Base-by-base conservation (phyloP, 1,140 invertebrate genomes). In the Heliconius himera region DNA sequence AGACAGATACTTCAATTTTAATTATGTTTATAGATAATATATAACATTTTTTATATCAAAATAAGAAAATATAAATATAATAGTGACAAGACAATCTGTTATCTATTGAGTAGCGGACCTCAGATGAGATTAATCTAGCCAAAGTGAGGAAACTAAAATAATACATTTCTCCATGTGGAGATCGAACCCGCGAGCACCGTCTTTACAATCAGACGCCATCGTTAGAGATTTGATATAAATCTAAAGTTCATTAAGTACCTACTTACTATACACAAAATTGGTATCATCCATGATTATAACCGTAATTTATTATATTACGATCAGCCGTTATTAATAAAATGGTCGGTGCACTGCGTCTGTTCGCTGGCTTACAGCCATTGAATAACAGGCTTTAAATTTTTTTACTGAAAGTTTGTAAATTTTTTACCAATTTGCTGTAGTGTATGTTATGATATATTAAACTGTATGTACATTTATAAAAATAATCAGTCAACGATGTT, bases 341-440 rank as follows among this genome's bases (percentile, higher is more conserved):
- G 60, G 26, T 29, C 5, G 22, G 22, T 66, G 13, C 60, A 29
- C 26, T 66, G 60, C 60, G 26, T 66, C 60, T 66, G 26, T 66
- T 29, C 60, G 60, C 54, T 56, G n/a, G 54, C n/a, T 66, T 66
- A 66, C 60, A 66, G 60, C 60, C 22, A 66, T 29, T 66, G 60
- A 66, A 29, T 29, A 66, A 66, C n/a, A 66, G 13, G 60, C 60
- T 66, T 66, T 66, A 66, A 66, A 18, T 26, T 66, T 29, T 66
- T 26, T 66, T 26, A 66, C 60, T 26, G 9, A 66, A 29, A 66
- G 26, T 66, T 66, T 18, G 22, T 26, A 66, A 66, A 66, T 16
- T 26, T 66, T 66, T 66, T 16, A 16, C 60, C 26, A 29, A 66
- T 11, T 66, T 29, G 11, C 11, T 66, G 60, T 26, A 26, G 11